These are phyloP conservation scores for Myotis pilosus DNA, from an alignment of 2,797 vertebrate genomes.

Conservation along the genomic window DNA sequence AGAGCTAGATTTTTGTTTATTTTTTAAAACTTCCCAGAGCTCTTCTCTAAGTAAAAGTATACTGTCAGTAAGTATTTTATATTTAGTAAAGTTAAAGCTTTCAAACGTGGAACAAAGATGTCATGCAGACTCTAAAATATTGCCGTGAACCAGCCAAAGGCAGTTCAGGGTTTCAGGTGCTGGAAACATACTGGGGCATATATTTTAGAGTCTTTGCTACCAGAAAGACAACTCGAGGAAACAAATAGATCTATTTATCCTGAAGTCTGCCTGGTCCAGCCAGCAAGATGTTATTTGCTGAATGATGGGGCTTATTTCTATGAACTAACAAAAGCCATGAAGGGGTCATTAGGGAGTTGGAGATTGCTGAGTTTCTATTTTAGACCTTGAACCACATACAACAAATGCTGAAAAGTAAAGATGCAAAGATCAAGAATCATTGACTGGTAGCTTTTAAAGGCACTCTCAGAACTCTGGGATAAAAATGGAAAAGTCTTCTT, in stretches of 20 bases:
- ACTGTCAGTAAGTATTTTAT: neutral
- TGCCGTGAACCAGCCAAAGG: slow-evolving; percentile 18
- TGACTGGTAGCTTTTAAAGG: neutral
- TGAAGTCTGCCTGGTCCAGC: neutral
- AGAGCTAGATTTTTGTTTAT: neutral
- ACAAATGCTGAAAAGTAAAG: slow-evolving; percentile 37
- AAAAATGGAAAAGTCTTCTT: neutral
- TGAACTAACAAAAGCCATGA: slow-evolving; percentile 58
- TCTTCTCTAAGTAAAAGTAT: neutral
- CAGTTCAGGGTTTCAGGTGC: slow-evolving; percentile 23
- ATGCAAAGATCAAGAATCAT: slow-evolving; percentile 29
- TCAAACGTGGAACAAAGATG: slow-evolving; percentile 9
- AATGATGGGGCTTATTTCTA: slow-evolving; percentile 57
- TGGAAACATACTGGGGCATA: neutral
- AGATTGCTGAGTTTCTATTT: slow-evolving; percentile 48
- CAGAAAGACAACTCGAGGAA: slow-evolving; percentile 20
- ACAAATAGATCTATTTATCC: slow-evolving; percentile 64
- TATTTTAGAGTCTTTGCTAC: slow-evolving; percentile 47
- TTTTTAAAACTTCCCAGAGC: neutral
- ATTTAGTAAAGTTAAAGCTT: slow-evolving; percentile 39
- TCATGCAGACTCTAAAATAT: slow-evolving; percentile 11
- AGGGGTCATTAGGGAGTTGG: slow-evolving; percentile 3
- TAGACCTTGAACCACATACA: neutral
- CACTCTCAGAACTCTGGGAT: neutral
- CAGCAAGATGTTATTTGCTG: slow-evolving; percentile 46